These are phyloP conservation scores for Squalus acanthias DNA, from an alignment of 2,797 vertebrate species.

Conservation along the genomic window DNA sequence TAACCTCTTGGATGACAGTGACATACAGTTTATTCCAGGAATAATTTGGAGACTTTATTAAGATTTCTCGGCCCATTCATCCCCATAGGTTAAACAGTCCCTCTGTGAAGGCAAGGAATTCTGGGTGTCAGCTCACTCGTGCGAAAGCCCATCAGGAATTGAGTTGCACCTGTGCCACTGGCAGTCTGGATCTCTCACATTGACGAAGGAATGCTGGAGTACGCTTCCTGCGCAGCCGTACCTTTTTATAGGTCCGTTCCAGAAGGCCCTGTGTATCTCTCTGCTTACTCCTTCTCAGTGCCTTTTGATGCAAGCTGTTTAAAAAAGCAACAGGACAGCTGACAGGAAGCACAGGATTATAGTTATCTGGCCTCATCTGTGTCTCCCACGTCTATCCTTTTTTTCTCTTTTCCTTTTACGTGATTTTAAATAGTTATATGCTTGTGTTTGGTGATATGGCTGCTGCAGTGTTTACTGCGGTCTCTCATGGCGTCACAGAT, in stretches of 20 bases:
- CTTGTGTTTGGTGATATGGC: background rate
- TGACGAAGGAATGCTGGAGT: background rate
- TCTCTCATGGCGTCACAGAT: background rate
- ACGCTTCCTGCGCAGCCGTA: background rate
- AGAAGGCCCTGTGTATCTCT: background rate
- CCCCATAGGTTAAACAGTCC: background rate
- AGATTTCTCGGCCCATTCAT: background rate
- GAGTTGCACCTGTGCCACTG: background rate
- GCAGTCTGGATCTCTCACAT: too few species aligned
- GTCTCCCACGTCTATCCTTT: background rate
- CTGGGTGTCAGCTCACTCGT: background rate
- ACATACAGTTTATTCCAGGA: background rate
- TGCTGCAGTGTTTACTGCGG: background rate
- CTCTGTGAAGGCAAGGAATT: background rate
- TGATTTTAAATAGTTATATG: background rate
- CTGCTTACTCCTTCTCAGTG: background rate
- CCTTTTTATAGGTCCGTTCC: background rate
- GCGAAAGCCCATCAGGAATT: background rate
- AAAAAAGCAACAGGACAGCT: background rate
- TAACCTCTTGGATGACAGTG: background rate
- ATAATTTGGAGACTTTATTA: background rate
- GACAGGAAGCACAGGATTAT: background rate
- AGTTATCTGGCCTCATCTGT: background rate
- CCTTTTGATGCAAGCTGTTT: background rate
- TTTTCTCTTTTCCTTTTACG: background rate